A percentile compares a stretch with the other conserved stretches of the same genome.
Conservation (phyloP, 2,888 invertebrate genomes). For the Tholera decimalis region DNA sequence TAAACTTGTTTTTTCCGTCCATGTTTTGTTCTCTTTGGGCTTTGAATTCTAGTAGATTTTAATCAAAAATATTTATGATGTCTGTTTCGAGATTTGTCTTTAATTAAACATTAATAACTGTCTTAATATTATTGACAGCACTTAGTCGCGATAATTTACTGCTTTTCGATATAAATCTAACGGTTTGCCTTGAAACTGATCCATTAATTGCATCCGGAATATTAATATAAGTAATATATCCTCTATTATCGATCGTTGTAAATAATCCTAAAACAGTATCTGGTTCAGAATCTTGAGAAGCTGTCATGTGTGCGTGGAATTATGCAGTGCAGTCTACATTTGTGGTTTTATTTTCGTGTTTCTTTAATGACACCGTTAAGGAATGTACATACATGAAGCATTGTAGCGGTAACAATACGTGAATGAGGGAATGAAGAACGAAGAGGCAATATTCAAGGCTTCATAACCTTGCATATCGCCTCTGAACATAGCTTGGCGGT, state of each 20-base stretch:
- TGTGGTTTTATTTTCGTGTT: conserved; percentile 47
- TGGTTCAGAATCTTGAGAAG: conserved; percentile 53
- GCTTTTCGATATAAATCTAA: conserved; percentile 32
- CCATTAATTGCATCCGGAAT: conserved; percentile 52
- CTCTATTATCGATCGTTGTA: conserved; percentile 45
- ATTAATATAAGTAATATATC: conserved; percentile 44
- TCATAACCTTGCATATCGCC: conserved; percentile 61
- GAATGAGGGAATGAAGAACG: too few species aligned
- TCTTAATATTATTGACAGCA: conserved; percentile 3
- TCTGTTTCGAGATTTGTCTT: not conserved
- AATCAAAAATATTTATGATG: conserved; percentile 8
- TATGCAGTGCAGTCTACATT: conserved; percentile 67
- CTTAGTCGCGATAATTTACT: conserved; percentile 23
- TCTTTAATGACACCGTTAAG: conserved; percentile 59
- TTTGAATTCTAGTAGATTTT: conserved; percentile 17
- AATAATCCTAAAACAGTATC: conserved; percentile 62
- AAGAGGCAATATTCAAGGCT: too few species aligned
- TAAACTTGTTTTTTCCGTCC: conserved; percentile 9
- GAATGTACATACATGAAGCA: conserved; percentile 31
- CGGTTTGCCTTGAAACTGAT: conserved; percentile 48
- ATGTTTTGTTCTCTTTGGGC: conserved; percentile 1
- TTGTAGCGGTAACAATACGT: conserved; percentile 56
- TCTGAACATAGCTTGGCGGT: conserved; percentile 47
- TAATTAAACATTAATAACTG: conserved; percentile 6
- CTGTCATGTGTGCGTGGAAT: conserved; percentile 64